Conservation (phyloP, 2,797 vertebrate species). For the Erithacus rubecula region DNA sequence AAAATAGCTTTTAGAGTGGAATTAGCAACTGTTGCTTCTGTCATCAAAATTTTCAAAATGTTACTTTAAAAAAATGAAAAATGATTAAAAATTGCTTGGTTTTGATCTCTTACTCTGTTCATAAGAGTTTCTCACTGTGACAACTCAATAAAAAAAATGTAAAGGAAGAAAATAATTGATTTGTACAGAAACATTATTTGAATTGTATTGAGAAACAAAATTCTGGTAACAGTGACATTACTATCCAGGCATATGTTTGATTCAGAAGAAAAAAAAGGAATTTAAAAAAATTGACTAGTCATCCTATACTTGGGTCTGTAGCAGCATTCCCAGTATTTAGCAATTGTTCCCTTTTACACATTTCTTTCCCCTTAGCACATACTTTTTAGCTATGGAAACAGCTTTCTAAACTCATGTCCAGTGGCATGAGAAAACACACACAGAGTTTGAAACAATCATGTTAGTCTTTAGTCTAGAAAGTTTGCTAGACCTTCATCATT, state of each 20-base stretch:
- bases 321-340: not conserved
- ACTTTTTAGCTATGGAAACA: not conserved
- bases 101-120: not conserved
- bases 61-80: not conserved
- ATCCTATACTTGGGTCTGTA: not conserved
- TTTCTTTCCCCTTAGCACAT: not conserved
- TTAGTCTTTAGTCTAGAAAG: not conserved
- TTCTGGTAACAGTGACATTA: not conserved
- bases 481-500: not conserved
- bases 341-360: not conserved
- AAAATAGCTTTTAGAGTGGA: not conserved
- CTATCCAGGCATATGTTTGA: not conserved
- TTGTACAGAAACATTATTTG: not conserved
- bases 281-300: rapidly evolving
- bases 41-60: not conserved
- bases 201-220: not conserved
- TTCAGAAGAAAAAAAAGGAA: not conserved
- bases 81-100: not conserved
- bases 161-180: not conserved
- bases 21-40: not conserved
- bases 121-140: not conserved
- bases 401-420: not conserved
- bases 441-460: not conserved
- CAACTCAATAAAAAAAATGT: not conserved
- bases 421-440: not conserved